Percentiles rank a stretch among this genome's conserved stretches.
Evolutionary conservation across 2,888 invertebrate genomes (phyloP).

Genomic region (Clitarchus hookeri): DNA sequence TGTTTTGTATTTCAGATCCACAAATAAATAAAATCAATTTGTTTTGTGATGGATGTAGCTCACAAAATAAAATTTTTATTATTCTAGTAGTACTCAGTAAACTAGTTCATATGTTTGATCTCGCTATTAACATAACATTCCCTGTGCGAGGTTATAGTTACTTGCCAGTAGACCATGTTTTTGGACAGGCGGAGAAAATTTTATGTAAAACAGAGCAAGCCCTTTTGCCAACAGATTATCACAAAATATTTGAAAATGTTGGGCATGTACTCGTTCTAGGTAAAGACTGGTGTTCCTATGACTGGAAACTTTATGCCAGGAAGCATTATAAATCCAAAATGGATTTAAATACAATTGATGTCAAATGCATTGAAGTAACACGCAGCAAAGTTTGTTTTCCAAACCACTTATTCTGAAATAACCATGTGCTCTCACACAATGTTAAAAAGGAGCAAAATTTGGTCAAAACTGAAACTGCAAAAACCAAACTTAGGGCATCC

Average conservation of each 20-base stretch:
- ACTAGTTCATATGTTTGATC: not conserved
- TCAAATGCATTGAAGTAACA: constrained; percentile 48
- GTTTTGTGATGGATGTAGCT: constrained; percentile 11
- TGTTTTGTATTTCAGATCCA: no score
- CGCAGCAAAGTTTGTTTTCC: no score
- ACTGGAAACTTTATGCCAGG: no score
- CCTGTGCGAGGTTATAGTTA: constrained; percentile 19
- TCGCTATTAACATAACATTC: no score
- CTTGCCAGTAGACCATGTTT: not conserved
- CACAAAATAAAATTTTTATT: constrained; percentile 27
- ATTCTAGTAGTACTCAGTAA: constrained; percentile 8
- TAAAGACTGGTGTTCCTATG: not conserved
- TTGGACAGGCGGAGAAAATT: constrained; percentile 20
- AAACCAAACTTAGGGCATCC: no score
- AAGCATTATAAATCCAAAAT: constrained; percentile 23
- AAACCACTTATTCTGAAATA: no score
- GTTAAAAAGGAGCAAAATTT: no score
- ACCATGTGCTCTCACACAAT: no score
- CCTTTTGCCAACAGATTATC: constrained; percentile 22
- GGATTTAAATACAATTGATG: constrained; percentile 20
- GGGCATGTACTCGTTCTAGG: constrained; percentile 20
- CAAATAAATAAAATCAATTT: not conserved
- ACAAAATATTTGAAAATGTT: constrained; percentile 28
- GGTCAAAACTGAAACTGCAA: no score
- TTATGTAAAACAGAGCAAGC: constrained; percentile 19